These are phyloP conservation scores for Chrysina gloriosa DNA, from an alignment of 2,888 invertebrate species.

Conservation along the genomic window DNA sequence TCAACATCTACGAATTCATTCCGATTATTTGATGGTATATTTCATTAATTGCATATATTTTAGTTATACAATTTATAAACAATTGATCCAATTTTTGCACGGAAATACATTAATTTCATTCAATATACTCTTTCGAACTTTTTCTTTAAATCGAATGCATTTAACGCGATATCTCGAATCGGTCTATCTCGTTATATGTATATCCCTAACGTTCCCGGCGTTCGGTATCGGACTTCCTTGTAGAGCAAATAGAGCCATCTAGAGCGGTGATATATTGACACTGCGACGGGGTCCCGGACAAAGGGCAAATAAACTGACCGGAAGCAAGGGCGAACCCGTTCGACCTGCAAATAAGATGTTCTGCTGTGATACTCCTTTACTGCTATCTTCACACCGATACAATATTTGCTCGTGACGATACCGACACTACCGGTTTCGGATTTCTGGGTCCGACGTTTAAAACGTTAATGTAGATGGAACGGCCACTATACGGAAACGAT, in stretches of 20 bases:
- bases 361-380: constrained; percentile 51
- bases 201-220: too few species aligned
- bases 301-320: constrained; percentile 62
- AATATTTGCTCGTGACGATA: constrained; percentile 42
- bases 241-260: constrained; percentile 59
- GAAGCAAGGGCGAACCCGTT: constrained; percentile 59
- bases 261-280: constrained; percentile 62
- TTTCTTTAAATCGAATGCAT: too few species aligned
- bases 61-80: too few species aligned
- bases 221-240: too few species aligned
- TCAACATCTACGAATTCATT: too few species aligned
- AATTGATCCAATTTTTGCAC: too few species aligned
- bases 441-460: constrained; percentile 9
- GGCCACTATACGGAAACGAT: neutral
- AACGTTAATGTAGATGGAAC: neutral
- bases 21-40: too few species aligned
- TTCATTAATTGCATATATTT: too few species aligned
- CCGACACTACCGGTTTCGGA: neutral
- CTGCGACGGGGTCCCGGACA: constrained; percentile 56
- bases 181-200: too few species aligned
- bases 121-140: too few species aligned
- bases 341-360: constrained; percentile 63
- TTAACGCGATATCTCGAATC: too few species aligned
- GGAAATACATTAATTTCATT: too few species aligned
- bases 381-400: constrained; percentile 44